Evolutionary conservation across 2,797 vertebrate species (phyloP).

Genomic region (Syncerus caffer): DNA sequence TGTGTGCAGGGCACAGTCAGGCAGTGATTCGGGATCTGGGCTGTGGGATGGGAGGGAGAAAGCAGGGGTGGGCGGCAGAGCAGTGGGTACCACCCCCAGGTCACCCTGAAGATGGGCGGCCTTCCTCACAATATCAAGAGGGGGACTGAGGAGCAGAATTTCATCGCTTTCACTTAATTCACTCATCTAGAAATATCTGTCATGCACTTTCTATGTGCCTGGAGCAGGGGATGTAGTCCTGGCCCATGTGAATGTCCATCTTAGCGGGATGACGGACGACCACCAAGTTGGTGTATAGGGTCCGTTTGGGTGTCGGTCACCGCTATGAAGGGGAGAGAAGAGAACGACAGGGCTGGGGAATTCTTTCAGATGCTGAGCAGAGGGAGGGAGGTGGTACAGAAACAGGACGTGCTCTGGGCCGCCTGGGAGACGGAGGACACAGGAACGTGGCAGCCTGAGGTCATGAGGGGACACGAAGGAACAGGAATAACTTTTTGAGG

Average conservation of each 20-base stretch:
- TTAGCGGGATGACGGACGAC: fast-evolving
- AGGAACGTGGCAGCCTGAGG: no score
- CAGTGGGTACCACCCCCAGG: neutral
- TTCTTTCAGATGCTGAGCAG: neutral
- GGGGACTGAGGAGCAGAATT: neutral
- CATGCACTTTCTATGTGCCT: neutral
- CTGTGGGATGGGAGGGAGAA: neutral
- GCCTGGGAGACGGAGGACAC: fast-evolving
- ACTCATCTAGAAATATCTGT: neutral
- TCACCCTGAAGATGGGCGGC: neutral
- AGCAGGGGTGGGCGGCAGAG: neutral
- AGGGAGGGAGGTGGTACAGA: no score
- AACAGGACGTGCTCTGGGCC: fast-evolving
- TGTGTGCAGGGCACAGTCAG: neutral
- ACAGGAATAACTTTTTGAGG: neutral
- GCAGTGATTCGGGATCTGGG: neutral
- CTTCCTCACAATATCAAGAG: fast-evolving
- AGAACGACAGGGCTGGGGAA: neutral
- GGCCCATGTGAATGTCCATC: neutral
- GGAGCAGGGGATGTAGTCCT: neutral
- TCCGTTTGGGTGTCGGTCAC: neutral
- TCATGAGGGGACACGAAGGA: neutral
- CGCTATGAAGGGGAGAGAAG: neutral
- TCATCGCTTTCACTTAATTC: neutral
- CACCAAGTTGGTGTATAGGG: fast-evolving